Evolutionary conservation across 1,140 invertebrate genomes (phyloP), one percentile per base, ranked within the genome.

Genomic region (Drosophila bocqueti): DNA sequence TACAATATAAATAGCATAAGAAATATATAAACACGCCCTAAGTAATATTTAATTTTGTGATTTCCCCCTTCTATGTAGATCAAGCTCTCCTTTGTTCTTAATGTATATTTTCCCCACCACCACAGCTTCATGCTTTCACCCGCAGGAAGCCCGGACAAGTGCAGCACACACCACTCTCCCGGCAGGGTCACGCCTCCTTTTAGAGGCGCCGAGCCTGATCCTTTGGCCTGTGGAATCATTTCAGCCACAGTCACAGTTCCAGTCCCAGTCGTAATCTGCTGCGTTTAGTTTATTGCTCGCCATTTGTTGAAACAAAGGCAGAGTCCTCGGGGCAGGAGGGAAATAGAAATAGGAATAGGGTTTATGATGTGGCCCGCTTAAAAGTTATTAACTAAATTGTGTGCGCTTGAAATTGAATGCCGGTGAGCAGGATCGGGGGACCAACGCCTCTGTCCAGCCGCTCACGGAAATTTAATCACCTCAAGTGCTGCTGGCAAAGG

Each of bases 301-400:
- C 72, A 80, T 90, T 90, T 91, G 79, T 90, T 80, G 80, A 77
- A 76, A 82, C 71, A 79, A 87, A 85, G 50, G 63, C 52, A 38
- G 47, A 47, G 67, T 2, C 3, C 8, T 3, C 9, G 9, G 15
- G 2, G 46, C 6, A 1, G 46, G 16, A 2, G 24, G 18, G 36
- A 38, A 38, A 9, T 43, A 45, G 67, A 21, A 15, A 34, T 11
- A 52, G 40, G 18, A 45, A 77, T 43, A 43, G 63, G 64, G 67
- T 81, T 84, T 84, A 85, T 75, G 75, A 82, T 67, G 83, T 69
- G 62, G 69, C 76, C 77, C 84, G 79, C 79, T 86, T 76, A 79
- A 85, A 85, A 85, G 81, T 81, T 85, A 85, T 85, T 85, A 85
- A 85, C 83, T 75, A 86, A 85, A 84, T 84, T 84, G 81, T 84